Conservation (phyloP, 2,797 vertebrate species). For the Gymnothorax javanicus region DNA sequence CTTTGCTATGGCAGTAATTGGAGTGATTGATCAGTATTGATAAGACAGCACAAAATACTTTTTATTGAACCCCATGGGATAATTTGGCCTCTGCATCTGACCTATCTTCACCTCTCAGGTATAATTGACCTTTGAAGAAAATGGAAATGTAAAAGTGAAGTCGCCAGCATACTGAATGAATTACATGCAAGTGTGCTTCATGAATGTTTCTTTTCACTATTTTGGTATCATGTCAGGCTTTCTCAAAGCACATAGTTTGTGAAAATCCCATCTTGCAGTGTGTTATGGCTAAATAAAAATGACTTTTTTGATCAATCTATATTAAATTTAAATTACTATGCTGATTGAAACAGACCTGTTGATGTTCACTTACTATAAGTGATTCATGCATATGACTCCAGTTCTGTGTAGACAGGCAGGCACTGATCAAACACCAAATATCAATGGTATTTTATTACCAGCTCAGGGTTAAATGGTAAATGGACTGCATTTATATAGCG, state of each 20-base stretch:
- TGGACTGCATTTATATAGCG: too few relatives aligned
- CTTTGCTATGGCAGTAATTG: not conserved
- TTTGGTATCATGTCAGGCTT: not conserved
- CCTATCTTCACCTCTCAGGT: too few relatives aligned
- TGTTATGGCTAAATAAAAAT: not conserved
- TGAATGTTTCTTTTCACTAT: not conserved
- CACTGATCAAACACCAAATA: not conserved
- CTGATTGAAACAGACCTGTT: not conserved
- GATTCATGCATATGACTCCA: not conserved
- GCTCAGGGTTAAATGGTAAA: not conserved
- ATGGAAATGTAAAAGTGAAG: not conserved
- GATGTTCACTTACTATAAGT: not conserved
- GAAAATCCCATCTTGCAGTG: not conserved
- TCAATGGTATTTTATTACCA: not conserved
- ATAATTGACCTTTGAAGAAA: not conserved
- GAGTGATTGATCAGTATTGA: not conserved
- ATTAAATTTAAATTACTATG: not conserved
- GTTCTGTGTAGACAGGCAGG: not conserved
- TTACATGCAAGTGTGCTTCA: not conserved
- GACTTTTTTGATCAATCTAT: not conserved
- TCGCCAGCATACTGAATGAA: not conserved
- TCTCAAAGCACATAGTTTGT: not conserved
- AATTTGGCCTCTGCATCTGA: too few relatives aligned
- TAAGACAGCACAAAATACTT: too few relatives aligned
- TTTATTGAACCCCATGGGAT: too few relatives aligned